Evolutionary conservation across 2,888 invertebrate genomes (phyloP).

Genomic region (Seladonia tumulorum): DNA sequence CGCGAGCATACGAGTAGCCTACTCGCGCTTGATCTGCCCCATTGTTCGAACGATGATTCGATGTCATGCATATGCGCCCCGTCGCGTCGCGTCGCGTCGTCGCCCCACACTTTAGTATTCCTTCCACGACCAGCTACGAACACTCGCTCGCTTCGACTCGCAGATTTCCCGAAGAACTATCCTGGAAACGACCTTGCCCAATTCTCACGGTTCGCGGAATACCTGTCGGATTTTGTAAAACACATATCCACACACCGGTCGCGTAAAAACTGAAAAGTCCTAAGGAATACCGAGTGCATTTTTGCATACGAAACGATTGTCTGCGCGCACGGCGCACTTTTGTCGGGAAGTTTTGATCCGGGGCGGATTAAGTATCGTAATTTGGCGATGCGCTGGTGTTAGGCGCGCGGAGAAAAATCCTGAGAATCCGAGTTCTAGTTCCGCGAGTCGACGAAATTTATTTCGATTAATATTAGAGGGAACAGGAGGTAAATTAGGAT

Average conservation of each 20-base stretch:
- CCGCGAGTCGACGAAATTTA: no score
- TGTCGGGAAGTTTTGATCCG: neutral
- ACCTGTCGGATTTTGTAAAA: constrained; percentile 37
- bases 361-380: neutral
- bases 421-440: neutral
- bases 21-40: neutral
- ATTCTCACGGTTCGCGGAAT: constrained; percentile 19
- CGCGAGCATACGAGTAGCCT: neutral
- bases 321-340: neutral
- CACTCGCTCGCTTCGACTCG: constrained; percentile 26
- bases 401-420: neutral
- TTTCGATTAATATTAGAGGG: neutral
- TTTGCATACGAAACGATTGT: constrained; percentile 9
- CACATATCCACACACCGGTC: constrained; percentile 16
- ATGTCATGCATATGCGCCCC: constrained; percentile 4
- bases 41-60: constrained; percentile 17
- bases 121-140: constrained; percentile 28
- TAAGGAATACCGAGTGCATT: constrained; percentile 30
- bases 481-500: neutral
- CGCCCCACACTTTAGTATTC: constrained; percentile 53
- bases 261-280: neutral
- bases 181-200: constrained; percentile 31
- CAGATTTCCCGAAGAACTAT: constrained; percentile 32
- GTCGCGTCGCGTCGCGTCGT: neutral
- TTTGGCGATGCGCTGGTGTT: neutral